Conservation (phyloP, 64 coral and sea anemone genomes). For the Stichodactyla helianthus region DNA sequence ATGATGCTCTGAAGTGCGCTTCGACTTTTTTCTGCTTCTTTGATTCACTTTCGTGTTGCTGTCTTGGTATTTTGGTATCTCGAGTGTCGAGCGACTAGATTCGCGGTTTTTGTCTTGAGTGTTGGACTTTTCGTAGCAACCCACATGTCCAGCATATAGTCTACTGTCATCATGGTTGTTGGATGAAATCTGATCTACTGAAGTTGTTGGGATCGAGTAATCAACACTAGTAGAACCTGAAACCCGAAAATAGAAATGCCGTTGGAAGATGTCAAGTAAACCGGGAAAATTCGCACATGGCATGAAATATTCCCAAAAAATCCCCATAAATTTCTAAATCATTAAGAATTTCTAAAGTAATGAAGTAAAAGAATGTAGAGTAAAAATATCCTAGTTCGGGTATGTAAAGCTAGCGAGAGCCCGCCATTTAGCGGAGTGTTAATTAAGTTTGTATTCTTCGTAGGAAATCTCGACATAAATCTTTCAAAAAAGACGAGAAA, state of each 20-base stretch:
- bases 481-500: background rate
- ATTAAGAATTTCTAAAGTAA: background rate
- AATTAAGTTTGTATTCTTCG: background rate
- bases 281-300: slow-evolving; percentile 14
- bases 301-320: background rate
- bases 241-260: slow-evolving; percentile 31
- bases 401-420: background rate
- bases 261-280: slow-evolving; percentile 11
- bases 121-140: background rate
- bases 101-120: background rate
- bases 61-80: slow-evolving; percentile 2
- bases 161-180: background rate
- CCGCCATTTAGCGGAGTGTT: background rate
- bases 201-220: background rate
- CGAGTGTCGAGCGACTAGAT: background rate
- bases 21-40: slow-evolving; percentile 33
- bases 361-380: background rate
- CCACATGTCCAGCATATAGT: slow-evolving; percentile 10
- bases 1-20: background rate
- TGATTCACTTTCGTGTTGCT: slow-evolving; percentile 11
- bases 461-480: background rate
- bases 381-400: background rate
- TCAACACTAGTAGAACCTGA: slow-evolving; percentile 5
- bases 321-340: too few relatives aligned
- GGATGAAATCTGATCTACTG: background rate